phyloP scores from a whole-genome alignment of 2,888 invertebrate species.

The Tenthredo distinguenda region DNA sequence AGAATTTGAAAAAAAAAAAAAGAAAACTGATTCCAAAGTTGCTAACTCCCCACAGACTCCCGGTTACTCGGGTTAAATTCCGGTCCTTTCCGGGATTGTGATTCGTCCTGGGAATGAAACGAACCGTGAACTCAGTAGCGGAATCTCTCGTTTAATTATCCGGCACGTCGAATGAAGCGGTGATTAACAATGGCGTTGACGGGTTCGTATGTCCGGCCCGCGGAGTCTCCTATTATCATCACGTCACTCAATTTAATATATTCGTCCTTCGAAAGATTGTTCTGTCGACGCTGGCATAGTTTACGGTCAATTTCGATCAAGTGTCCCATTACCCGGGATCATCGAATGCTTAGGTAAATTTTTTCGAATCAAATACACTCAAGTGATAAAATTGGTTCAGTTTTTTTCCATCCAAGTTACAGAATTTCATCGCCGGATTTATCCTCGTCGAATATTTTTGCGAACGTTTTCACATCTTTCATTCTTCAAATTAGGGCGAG shows the following conservation, averaged over 20 bases:
- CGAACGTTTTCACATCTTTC: not conserved
- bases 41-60: not conserved
- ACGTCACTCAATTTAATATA: conserved; percentile 45
- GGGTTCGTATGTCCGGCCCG: conserved; percentile 43
- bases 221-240: conserved; percentile 38
- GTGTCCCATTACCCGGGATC: not conserved
- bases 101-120: conserved; percentile 26
- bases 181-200: conserved; percentile 51
- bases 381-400: not conserved
- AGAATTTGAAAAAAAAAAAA: not conserved
- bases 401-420: not conserved
- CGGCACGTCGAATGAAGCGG: conserved; percentile 45
- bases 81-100: conserved; percentile 14
- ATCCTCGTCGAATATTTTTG: not conserved
- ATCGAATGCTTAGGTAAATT: not conserved
- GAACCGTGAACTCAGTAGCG: conserved; percentile 39
- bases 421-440: not conserved
- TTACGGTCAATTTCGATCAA: conserved; percentile 4
- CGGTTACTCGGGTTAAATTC: conserved; percentile 31
- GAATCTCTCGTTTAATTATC: conserved; percentile 49
- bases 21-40: not conserved
- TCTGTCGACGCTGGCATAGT: not conserved
- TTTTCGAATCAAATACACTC: not conserved
- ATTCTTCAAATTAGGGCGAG: not conserved
- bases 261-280: conserved; percentile 35